Evolutionary conservation across 2,888 invertebrate genomes (phyloP).

Genomic region (Mayetiola destructor): DNA sequence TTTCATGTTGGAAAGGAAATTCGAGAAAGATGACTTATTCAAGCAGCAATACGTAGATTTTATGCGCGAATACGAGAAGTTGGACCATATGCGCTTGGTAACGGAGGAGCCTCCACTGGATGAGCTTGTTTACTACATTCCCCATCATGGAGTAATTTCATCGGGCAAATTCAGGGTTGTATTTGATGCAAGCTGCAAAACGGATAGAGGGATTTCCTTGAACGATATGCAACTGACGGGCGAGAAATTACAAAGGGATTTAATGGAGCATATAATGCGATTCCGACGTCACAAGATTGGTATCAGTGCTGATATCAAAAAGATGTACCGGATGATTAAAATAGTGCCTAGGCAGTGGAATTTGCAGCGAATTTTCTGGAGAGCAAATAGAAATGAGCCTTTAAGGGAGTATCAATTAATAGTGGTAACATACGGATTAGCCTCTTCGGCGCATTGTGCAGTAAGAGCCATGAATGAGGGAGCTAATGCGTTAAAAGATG

Average conservation of each 20-base stretch:
- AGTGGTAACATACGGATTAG: constrained; percentile 21
- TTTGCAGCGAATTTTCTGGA: constrained; percentile 18
- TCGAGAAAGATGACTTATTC: not conserved
- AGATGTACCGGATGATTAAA: constrained; percentile 24
- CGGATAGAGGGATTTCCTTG: constrained; percentile 11
- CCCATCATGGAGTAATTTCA: constrained; percentile 13
- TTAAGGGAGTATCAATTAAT: constrained; percentile 19
- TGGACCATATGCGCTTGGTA: not conserved
- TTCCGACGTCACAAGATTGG: constrained; percentile 15
- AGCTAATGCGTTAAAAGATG: constrained; percentile 14
- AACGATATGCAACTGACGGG: constrained; percentile 17
- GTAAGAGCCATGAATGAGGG: constrained; percentile 18
- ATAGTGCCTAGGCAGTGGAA: constrained; percentile 19
- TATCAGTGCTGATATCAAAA: constrained; percentile 23
- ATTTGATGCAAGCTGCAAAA: constrained; percentile 13
- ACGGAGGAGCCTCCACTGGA: not conserved
- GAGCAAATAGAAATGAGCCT: constrained; percentile 16
- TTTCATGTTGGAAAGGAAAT: not conserved
- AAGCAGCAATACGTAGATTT: not conserved
- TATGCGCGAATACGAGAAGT: not conserved
- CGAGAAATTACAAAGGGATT: constrained; percentile 15
- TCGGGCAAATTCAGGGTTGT: constrained; percentile 16
- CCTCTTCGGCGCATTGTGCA: constrained; percentile 21
- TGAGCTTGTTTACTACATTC: not conserved
- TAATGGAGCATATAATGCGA: not conserved